These are phyloP conservation scores for Enchytraeus crypticus DNA, from an alignment of 2,888 invertebrate genomes.

Conservation along the genomic window DNA sequence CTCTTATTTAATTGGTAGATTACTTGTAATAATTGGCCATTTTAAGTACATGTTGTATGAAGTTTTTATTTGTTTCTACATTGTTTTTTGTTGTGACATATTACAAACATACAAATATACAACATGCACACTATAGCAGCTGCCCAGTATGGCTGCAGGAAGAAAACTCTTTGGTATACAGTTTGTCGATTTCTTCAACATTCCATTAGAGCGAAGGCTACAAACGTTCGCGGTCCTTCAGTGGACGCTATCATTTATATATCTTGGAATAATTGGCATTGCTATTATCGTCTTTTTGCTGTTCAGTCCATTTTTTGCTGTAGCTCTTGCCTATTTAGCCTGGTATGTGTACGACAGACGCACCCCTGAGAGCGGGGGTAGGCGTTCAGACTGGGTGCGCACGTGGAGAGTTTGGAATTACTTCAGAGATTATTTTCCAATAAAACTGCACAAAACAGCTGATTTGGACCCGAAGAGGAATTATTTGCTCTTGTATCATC, in stretches of 20 bases:
- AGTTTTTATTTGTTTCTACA: no score
- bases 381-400: constrained; percentile 56
- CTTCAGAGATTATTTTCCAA: constrained; percentile 70
- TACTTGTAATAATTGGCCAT: no score
- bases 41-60: no score
- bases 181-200: constrained; percentile 67
- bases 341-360: constrained; percentile 33
- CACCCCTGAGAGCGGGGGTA: constrained; percentile 52
- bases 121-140: no score
- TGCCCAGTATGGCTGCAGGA: no score
- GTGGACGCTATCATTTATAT: constrained; percentile 62
- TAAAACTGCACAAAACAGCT: constrained; percentile 69
- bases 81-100: no score
- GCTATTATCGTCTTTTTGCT: constrained; percentile 5
- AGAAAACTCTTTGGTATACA: constrained; percentile 61
- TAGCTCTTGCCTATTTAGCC: constrained; percentile 39
- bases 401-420: constrained; percentile 63
- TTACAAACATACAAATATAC: no score
- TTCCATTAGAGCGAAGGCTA: constrained; percentile 69
- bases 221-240: constrained; percentile 69
- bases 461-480: constrained; percentile 71
- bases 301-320: constrained; percentile 30
- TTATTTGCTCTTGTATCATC: constrained; percentile 74
- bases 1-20: no score
- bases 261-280: constrained; percentile 47